phyloP scores from a whole-genome alignment of 1,140 invertebrate species.

The Drosophila arizonae region DNA sequence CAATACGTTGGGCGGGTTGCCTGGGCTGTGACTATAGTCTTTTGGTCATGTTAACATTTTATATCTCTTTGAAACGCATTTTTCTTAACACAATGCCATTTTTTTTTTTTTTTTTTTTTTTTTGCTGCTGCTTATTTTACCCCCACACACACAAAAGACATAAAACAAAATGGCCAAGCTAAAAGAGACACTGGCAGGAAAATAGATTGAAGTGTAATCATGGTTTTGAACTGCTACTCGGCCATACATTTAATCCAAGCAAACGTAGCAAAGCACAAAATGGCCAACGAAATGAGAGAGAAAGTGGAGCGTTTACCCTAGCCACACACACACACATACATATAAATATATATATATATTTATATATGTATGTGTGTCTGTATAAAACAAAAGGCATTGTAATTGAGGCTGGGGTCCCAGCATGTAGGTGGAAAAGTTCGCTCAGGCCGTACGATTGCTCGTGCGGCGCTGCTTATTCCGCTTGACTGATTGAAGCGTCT shows the following conservation, averaged over 20 bases:
- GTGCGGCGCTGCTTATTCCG: conserved; percentile 78
- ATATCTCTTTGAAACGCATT: conserved; percentile 80
- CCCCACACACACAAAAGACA: conserved; percentile 59
- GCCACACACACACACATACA: background rate
- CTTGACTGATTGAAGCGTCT: conserved; percentile 77
- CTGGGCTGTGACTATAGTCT: conserved; percentile 28
- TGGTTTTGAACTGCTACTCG: conserved; percentile 78
- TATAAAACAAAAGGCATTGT: conserved; percentile 78
- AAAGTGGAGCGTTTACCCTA: conserved; percentile 65
- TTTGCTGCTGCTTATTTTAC: conserved; percentile 29
- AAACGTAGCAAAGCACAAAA: conserved; percentile 76
- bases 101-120: conserved; percentile 12
- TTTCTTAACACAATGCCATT: conserved; percentile 64
- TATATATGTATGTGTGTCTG: conserved; percentile 19
- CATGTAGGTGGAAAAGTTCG: conserved; percentile 46
- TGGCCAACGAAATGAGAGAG: conserved; percentile 69
- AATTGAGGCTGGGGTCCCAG: conserved; percentile 46
- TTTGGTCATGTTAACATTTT: conserved; percentile 75
- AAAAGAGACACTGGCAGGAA: conserved; percentile 50
- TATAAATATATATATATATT: background rate
- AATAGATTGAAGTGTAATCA: conserved; percentile 82
- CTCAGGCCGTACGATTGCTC: conserved; percentile 45
- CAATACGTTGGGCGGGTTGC: conserved; percentile 50
- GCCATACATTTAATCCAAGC: conserved; percentile 78
- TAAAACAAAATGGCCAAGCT: conserved; percentile 77